Percentiles rank a stretch among this genome's conserved stretches.
These are phyloP conservation scores for Drosophila biarmipes DNA, from an alignment of 1,140 invertebrate species.

Conservation along the genomic window DNA sequence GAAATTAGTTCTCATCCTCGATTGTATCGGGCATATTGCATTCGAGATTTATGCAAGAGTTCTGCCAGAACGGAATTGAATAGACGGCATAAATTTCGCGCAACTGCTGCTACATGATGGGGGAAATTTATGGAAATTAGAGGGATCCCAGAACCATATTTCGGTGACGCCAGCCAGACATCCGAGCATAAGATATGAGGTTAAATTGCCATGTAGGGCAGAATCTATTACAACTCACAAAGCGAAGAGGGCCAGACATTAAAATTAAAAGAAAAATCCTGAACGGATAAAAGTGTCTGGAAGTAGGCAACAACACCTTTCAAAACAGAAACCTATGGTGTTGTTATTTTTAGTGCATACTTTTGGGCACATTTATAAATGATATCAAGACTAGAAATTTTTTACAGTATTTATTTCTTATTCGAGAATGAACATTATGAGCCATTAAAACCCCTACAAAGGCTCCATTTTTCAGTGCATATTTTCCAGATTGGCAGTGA, in stretches of 20 bases:
- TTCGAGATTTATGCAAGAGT: conserved; percentile 56
- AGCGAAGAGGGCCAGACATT: not conserved
- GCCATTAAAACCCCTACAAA: not conserved
- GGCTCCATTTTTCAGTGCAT: not conserved
- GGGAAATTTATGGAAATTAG: conserved; percentile 42
- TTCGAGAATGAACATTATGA: no score
- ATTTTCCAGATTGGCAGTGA: conserved; percentile 1
- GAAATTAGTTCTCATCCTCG: conserved; percentile 52
- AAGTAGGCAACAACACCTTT: no score
- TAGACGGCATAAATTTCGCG: conserved; percentile 60
- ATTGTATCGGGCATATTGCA: conserved; percentile 55
- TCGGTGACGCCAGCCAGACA: not conserved
- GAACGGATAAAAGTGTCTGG: no score
- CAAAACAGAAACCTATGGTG: no score
- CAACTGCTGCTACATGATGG: conserved; percentile 37
- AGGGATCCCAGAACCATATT: not conserved
- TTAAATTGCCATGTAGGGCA: not conserved
- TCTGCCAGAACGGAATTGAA: conserved; percentile 36
- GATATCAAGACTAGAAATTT: not conserved
- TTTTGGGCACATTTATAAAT: not conserved
- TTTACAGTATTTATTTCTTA: not conserved
- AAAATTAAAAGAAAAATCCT: no score
- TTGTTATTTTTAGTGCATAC: not conserved
- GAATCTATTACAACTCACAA: conserved; percentile 6
- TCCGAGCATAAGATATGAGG: not conserved